Percentiles rank a stretch among this genome's conserved stretches.
phyloP scores from a whole-genome alignment of 2,888 invertebrate species.

The Operophtera brumata region DNA sequence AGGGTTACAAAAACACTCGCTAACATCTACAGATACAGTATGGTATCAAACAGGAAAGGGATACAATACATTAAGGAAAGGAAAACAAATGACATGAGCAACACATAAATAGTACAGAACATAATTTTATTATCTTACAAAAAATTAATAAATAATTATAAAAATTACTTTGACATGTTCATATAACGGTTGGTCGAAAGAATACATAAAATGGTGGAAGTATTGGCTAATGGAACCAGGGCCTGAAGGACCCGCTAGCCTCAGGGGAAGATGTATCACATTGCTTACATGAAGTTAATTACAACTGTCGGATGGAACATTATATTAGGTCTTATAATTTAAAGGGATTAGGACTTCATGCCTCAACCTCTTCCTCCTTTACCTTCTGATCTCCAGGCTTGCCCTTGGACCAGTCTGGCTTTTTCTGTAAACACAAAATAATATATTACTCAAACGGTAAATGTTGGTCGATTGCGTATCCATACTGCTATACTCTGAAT shows the following conservation, averaged over 20 bases:
- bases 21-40: slow-evolving; percentile 7
- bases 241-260: slow-evolving; percentile 21
- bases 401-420: slow-evolving; percentile 96
- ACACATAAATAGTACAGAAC: slow-evolving; percentile 70
- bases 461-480: slow-evolving; percentile 33
- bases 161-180: slow-evolving; percentile 62
- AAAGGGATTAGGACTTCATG: slow-evolving; percentile 82
- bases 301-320: slow-evolving; percentile 60
- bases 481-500: slow-evolving; percentile 35
- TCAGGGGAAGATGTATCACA: slow-evolving; percentile 56
- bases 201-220: slow-evolving; percentile 57
- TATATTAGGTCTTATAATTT: slow-evolving; percentile 59
- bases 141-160: slow-evolving; percentile 73
- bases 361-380: slow-evolving; percentile 90
- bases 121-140: slow-evolving; percentile 78
- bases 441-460: slow-evolving; percentile 3
- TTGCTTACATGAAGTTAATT: slow-evolving; percentile 54
- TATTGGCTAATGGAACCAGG: slow-evolving; percentile 39
- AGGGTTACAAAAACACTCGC: slow-evolving; percentile 18
- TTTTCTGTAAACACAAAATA: slow-evolving; percentile 86
- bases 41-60: slow-evolving; percentile 17
- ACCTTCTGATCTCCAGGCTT: slow-evolving; percentile 94
- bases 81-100: slow-evolving; percentile 54
- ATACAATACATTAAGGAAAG: slow-evolving; percentile 14
- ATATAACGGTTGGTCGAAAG: slow-evolving; percentile 52